phyloP scores from a whole-genome alignment of 2,888 invertebrate species.

The Protodeltote pygarga region DNA sequence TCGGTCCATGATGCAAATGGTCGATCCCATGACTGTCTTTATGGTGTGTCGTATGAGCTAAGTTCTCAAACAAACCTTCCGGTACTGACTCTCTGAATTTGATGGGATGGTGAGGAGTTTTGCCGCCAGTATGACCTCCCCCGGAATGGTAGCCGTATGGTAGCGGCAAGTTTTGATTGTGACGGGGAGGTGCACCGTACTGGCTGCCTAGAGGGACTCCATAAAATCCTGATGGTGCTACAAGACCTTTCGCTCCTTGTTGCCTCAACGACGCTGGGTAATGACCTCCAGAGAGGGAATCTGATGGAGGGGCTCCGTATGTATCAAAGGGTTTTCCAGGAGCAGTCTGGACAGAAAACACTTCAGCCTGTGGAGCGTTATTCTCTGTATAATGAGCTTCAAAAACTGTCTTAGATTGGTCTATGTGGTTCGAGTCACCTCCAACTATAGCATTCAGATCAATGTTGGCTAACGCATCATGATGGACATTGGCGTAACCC shows the following conservation, averaged over 20 bases:
- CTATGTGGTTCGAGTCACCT: constrained; percentile 80
- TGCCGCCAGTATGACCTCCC: constrained; percentile 76
- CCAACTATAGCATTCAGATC: constrained; percentile 78
- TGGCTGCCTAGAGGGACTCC: constrained; percentile 87
- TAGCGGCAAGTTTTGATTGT: constrained; percentile 70
- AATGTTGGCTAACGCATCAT: constrained; percentile 77
- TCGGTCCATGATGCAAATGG: constrained; percentile 79
- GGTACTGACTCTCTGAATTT: constrained; percentile 92
- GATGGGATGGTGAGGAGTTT: constrained; percentile 87
- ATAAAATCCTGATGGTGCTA: constrained; percentile 88
- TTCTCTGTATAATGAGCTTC: constrained; percentile 83
- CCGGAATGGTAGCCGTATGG: constrained; percentile 79
- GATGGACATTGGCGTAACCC: constrained; percentile 79
- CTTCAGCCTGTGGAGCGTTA: constrained; percentile 58
- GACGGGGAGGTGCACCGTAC: constrained; percentile 76
- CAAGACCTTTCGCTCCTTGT: constrained; percentile 83
- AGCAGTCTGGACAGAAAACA: constrained; percentile 56
- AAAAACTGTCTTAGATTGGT: constrained; percentile 81
- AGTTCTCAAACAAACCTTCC: constrained; percentile 89
- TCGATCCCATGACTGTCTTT: constrained; percentile 88
- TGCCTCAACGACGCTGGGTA: constrained; percentile 73
- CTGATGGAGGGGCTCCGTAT: constrained; percentile 77
- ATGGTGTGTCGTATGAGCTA: constrained; percentile 88
- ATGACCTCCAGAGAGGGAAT: constrained; percentile 76
- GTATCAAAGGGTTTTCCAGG: constrained; percentile 65